Conservation (phyloP, 64 coral and sea anemone species). For the Montipora sp. region DNA sequence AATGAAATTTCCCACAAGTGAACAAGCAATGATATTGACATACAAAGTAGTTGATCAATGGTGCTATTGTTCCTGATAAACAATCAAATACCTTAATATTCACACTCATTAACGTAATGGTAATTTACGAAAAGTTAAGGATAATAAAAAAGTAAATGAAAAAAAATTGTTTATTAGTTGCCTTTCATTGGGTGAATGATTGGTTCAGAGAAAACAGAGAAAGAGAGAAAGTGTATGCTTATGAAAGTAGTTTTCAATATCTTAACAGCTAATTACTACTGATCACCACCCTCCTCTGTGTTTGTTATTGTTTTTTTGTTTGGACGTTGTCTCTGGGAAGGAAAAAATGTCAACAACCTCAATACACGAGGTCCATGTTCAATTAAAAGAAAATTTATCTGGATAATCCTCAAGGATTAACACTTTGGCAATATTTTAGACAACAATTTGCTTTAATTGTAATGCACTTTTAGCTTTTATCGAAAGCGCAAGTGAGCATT, state of each 20-base stretch:
- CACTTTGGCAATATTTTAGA: background rate
- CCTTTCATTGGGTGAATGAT: background rate
- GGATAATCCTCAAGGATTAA: constrained; percentile 5
- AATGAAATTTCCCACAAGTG: constrained; percentile 14
- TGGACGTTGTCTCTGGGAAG: constrained; percentile 19
- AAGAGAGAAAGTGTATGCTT: too few species aligned
- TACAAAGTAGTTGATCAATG: background rate
- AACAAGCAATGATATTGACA: constrained; percentile 30
- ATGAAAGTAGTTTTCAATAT: too few species aligned
- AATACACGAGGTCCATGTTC: background rate
- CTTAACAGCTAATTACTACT: background rate
- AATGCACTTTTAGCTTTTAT: background rate
- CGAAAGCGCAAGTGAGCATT: background rate
- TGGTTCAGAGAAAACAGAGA: too few species aligned
- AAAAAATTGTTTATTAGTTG: background rate
- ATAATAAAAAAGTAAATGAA: background rate
- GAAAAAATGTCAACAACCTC: background rate
- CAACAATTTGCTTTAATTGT: background rate
- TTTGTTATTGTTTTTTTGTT: constrained; percentile 25
- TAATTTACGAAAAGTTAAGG: background rate
- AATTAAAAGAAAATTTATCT: background rate
- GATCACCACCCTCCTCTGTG: constrained; percentile 10
- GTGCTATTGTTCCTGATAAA: background rate
- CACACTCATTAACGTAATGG: background rate
- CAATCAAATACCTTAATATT: constrained; percentile 8